Percentiles rank a stretch among this genome's conserved stretches.
phyloP scores from a whole-genome alignment of 2,113 vertebrate genomes.

The Paradoxurus hermaphroditus region DNA sequence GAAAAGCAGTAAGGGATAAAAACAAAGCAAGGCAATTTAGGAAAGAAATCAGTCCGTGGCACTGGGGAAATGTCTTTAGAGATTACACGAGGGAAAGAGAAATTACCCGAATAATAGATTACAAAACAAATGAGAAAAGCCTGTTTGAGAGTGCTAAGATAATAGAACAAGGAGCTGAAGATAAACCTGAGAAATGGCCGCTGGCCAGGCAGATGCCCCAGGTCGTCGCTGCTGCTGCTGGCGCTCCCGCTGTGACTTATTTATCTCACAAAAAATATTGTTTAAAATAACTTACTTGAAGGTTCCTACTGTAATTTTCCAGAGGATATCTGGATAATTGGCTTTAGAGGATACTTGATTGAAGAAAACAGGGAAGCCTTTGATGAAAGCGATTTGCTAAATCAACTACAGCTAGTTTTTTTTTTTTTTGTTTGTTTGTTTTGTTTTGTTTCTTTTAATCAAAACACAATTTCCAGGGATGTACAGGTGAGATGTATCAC shows the following conservation, averaged over 20 bases:
- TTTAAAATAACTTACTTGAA: background rate
- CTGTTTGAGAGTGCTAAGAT: background rate
- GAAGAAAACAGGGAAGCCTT: background rate
- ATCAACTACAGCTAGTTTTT: background rate
- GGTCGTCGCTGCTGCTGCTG: accelerated
- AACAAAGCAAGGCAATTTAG: background rate
- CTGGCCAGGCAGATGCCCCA: accelerated
- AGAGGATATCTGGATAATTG: background rate
- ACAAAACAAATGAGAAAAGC: background rate
- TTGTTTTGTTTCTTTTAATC: too few species aligned
- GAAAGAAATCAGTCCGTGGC: background rate
- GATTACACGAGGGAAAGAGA: background rate
- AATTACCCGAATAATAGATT: constrained; percentile 14
- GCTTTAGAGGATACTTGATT: background rate
- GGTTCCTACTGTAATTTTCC: background rate
- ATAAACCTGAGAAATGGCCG: background rate
- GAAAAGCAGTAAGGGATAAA: background rate
- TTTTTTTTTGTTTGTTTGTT: background rate
- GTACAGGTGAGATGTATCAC: background rate
- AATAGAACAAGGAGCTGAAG: background rate
- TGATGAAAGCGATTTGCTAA: background rate
- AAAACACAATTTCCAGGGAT: background rate
- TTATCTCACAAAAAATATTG: background rate
- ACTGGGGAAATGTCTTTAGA: background rate
- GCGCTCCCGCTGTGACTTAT: background rate